Base-by-base conservation (phyloP, 2,797 vertebrate species). In the Ceryle rudis region DNA sequence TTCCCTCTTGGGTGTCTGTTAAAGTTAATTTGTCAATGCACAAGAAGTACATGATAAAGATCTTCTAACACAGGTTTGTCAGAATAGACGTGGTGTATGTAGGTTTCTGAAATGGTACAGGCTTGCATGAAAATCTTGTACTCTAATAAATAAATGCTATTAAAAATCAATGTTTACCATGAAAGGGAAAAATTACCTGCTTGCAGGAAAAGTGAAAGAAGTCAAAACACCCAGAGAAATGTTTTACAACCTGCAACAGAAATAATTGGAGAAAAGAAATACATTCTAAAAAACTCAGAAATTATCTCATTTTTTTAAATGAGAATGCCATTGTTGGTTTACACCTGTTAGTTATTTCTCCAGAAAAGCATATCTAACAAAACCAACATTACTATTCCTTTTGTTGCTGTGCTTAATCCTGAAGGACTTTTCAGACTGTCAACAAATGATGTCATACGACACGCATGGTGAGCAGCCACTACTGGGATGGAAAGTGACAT, bases 1-100 rank as follows among this genome's bases (percentile, higher is more conserved):
- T 95, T 96, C 86, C 70, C 77, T 88, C 77, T 83, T 84, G 89
- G 42, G 74, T 94, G 49, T 72, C 88, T 91, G 87, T 82, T 95
- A 81, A 91, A 87, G 60, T 79, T 94, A 93, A 95, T 95, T 95
- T 89, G 54, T 94, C 86, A 92, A 78, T 92, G 93, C 51, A 79
- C 23, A 55, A 86, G 86, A 81, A 94, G 49, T 42, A 58, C 31
- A 41, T 25, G 46, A 71, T 94, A 88, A 90, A 88, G 73, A 60
- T 74, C 67, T 79, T 87, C 69, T 91, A 88, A 86, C 52, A 88
- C 14, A 72, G 25, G 26, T 81, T 81, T 95, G 67, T 86, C 72
- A 66, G 44, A 91, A 35, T 29, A 86, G 65, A 81, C 35, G 37
- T 46, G 33, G 31, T 62, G 11, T 55, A 60, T 31, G 52, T 37